Base-by-base conservation (phyloP, 2,113 vertebrate species). In the Neolamprologus cancellatus region DNA sequence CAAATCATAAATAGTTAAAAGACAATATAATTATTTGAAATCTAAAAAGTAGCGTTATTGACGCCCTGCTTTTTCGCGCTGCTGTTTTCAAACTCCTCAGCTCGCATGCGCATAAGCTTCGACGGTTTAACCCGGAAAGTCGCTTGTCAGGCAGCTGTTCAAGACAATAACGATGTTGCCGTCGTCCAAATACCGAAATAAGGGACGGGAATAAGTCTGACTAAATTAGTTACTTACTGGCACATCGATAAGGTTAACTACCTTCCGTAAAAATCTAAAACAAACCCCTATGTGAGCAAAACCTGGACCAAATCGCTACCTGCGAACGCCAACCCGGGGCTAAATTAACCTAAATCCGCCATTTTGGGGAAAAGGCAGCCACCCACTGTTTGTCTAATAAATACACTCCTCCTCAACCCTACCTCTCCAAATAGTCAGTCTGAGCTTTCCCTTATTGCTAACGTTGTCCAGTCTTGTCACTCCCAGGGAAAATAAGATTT, bases 71-170 rank as follows among this genome's bases (percentile, higher is more conserved):
- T 52, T 87, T 89, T 87, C 89, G 90, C 92, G 92, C 87, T 78
- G 13, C 13, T 74, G 32, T 53, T 87, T 86, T 93, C 69, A n/a
- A 91, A 93, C 17, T 1, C 9, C 36, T 66, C 2, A 2, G 17
- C 4, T 28, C 92, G 91, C 90, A 90, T 88, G 88, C 87, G 86
- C 13, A 2, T 0, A 2, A 2, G 1, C 0, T 0, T 6, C 4
- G 0, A 1, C 0, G 0, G 1, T 4, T 2, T 11, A 14, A 78
- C 55, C 87, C 87, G 2, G 34, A 8, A 2, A 18, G 0, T 0
- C 0, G 28, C 2, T 2, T 78, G 53, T 36, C 79, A 86, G 85
- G 90, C n/a, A 66, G 2, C 6, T 1, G 39, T 25, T 74, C 14
- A 2, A 25, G 39, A 74, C 39, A 46, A 39, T 39, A 69, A 71